Conservation (phyloP, 2,113 vertebrate genomes). For the Dissostichus mawsoni region DNA sequence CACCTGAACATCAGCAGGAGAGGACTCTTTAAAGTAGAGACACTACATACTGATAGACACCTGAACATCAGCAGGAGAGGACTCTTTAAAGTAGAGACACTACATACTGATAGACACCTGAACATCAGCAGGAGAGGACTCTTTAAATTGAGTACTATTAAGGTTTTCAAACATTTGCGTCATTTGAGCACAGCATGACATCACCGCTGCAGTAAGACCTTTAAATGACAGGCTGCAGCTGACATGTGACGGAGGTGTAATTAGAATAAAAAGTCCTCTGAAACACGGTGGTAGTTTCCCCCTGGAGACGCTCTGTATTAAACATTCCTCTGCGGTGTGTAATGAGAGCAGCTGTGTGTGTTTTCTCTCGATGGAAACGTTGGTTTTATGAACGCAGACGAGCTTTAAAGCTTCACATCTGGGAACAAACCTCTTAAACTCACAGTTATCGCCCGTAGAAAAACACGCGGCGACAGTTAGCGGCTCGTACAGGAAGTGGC, state of each 20-base stretch:
- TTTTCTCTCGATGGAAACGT: slow-evolving; percentile 42
- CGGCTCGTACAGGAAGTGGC: slow-evolving; percentile 33
- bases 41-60: no score
- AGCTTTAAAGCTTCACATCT: slow-evolving; percentile 21
- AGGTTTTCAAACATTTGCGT: no score
- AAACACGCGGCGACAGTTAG: neutral
- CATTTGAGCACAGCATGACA: neutral
- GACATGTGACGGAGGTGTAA: slow-evolving; percentile 50
- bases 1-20: no score
- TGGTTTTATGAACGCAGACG: slow-evolving; percentile 32
- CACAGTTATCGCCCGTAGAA: neutral
- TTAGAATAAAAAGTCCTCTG: slow-evolving; percentile 60
- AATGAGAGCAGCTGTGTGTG: slow-evolving; percentile 71
- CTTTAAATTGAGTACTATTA: no score
- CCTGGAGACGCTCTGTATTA: slow-evolving; percentile 48
- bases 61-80: no score
- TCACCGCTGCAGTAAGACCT: neutral
- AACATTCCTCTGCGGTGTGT: slow-evolving; percentile 75
- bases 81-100: no score
- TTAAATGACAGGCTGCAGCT: slow-evolving; percentile 38
- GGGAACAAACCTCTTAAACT: slow-evolving; percentile 3
- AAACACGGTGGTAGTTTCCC: slow-evolving; percentile 40
- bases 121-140: no score
- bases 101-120: no score
- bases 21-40: no score